phyloP scores from a whole-genome alignment of 2,888 invertebrate species.

The Beris chalybata region DNA sequence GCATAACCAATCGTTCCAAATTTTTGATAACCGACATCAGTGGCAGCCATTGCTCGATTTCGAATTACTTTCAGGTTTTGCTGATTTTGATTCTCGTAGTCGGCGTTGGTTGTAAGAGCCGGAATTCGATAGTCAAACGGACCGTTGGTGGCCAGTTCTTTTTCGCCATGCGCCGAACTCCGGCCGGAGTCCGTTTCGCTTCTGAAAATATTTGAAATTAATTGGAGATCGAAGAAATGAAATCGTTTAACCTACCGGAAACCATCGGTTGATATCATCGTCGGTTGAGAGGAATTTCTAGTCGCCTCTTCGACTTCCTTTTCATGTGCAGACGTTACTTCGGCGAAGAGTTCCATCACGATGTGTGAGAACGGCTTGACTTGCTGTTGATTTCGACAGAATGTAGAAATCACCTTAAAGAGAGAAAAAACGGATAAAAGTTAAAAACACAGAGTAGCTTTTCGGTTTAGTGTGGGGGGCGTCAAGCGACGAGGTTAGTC shows the following conservation, averaged over 20 bases:
- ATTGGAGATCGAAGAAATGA: background rate
- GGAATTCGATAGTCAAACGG: conserved; percentile 21
- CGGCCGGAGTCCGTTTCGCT: conserved; percentile 42
- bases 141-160: conserved; percentile 25
- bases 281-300: conserved; percentile 15
- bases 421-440: conserved; percentile 21
- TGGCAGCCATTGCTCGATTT: conserved; percentile 7
- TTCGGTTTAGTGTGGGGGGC: background rate
- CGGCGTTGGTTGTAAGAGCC: background rate
- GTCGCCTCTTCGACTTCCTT: conserved; percentile 23
- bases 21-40: conserved; percentile 30
- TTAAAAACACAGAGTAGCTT: background rate
- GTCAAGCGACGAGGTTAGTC: too few species aligned
- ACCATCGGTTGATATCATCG: background rate
- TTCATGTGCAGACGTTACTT: conserved; percentile 49
- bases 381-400: conserved; percentile 60
- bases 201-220: conserved; percentile 19
- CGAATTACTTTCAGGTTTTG: conserved; percentile 32
- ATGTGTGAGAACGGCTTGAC: conserved; percentile 64
- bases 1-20: conserved; percentile 35
- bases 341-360: conserved; percentile 63
- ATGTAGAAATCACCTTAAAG: conserved; percentile 62
- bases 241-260: conserved; percentile 9
- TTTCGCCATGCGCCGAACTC: conserved; percentile 39
- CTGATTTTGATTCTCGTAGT: conserved; percentile 6